A percentile compares a stretch with the other conserved stretches of the same genome.
phyloP scores from a whole-genome alignment of 2,113 vertebrate species.

The Glareola pratincola region DNA sequence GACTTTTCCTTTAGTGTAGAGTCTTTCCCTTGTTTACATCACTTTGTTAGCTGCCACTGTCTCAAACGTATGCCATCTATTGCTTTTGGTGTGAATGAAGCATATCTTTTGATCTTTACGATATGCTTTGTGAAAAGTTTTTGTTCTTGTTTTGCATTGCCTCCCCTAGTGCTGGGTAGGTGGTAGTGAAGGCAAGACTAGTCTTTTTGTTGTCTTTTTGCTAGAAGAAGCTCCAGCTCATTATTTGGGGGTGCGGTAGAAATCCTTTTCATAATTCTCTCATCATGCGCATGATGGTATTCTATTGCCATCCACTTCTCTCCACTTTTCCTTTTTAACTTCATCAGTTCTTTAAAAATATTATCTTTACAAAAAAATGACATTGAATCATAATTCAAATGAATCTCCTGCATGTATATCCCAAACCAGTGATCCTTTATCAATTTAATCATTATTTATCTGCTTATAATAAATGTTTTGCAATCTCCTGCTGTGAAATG shows the following conservation, averaged over 20 bases:
- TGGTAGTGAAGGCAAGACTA: background rate
- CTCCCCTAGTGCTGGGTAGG: background rate
- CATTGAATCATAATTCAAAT: background rate
- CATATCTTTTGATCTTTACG: background rate
- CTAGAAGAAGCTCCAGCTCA: background rate
- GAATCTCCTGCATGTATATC: background rate
- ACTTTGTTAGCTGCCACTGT: background rate
- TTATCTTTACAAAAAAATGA: background rate
- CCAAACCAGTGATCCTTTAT: background rate
- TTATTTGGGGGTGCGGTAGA: background rate
- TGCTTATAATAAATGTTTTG: background rate
- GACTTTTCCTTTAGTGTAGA: background rate
- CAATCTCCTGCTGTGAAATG: rapidly evolving
- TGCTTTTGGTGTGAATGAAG: background rate
- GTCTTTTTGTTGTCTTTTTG: background rate
- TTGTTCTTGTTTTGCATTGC: background rate
- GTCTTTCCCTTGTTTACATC: background rate
- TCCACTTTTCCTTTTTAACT: background rate
- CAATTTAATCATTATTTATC: background rate
- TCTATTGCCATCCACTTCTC: background rate
- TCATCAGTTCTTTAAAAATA: background rate
- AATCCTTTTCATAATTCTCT: background rate
- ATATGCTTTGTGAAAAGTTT: background rate
- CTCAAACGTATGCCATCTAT: background rate
- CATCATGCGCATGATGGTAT: background rate